Evolutionary conservation across 2,797 vertebrate species (phyloP), one percentile per base, ranked within the genome.

Genomic region (Microcaecilia unicolor): DNA sequence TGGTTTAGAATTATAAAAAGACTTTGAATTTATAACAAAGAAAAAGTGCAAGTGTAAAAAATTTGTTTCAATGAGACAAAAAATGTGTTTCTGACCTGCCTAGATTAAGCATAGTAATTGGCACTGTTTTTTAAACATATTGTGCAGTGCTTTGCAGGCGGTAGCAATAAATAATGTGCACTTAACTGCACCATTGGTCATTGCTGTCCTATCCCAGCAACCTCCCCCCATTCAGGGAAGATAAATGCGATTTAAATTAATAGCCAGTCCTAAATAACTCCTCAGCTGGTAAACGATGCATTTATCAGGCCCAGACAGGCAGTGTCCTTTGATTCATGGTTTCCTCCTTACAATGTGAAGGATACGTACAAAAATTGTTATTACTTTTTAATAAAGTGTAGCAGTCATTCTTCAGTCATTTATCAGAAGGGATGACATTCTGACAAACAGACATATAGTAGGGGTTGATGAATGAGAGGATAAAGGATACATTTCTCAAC

Each of bases 361-460:
- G 91, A 88, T 92, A 90, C 86, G 86, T 92, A 93, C 92, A 92
- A 93, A 96, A 97, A 93, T 91, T 95, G 88, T 94, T 97, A 97
- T 99, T 99, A 96, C 91, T 94, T 97, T 98, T 97, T 98, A 99
- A 99, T 99, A 99, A 97, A 98, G 92, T 94, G 91, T 90, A 91
- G 84, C 89, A 86, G 87, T 90, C 90, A 86, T 81, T 90, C 90
- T 88, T 92, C 88, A 84, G 88, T 89, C 93, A 93, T 98, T 94
- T 89, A 92, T 99, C 93, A 96, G 85, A 44, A 67, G 64, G 61
- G 55, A 74, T 79, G 72, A 79, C 89, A 65, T 77, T 80, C 72
- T 89, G 79, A 82, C 83, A 85, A 84, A 79, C 72, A 79, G 78
- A 83, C 83, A 88, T 79, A 83, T 83, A 83, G 83, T 62, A 74